Conservation (phyloP, 2,888 invertebrate genomes). For the Cactoblastis cactorum region DNA sequence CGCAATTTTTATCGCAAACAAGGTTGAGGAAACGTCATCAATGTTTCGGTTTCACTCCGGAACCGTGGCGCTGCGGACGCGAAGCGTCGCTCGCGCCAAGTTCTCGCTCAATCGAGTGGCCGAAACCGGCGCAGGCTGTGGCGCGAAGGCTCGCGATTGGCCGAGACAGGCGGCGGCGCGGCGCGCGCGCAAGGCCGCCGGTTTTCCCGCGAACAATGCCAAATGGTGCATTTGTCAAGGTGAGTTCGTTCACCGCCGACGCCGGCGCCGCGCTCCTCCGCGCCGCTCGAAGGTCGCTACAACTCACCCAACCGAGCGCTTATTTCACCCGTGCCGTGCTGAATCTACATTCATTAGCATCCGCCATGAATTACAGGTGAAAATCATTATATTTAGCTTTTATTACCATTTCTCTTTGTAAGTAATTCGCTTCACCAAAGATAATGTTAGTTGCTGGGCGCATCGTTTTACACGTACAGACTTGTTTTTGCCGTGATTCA, state of each 20-base stretch:
- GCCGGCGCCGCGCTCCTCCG: constrained; percentile 52
- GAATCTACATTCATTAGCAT: constrained; percentile 63
- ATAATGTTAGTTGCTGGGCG: constrained; percentile 1
- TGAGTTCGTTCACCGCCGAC: constrained; percentile 79
- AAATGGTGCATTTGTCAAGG: constrained; percentile 80
- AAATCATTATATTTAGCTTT: constrained; percentile 42
- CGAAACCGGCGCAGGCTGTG: constrained; percentile 74
- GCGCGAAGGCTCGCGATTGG: constrained; percentile 74
- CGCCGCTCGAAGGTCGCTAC: constrained; percentile 68
- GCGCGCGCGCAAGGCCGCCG: constrained; percentile 76
- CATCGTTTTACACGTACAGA: constrained; percentile 8
- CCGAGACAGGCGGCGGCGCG: constrained; percentile 45
- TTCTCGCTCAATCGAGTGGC: constrained; percentile 28
- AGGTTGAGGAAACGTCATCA: constrained; percentile 52
- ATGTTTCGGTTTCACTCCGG: constrained; percentile 35
- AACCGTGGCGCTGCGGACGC: constrained; percentile 40
- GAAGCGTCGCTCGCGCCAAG: constrained; percentile 32
- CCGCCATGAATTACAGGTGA: constrained; percentile 64
- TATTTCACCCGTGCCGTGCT: constrained; percentile 40
- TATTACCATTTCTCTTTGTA: constrained; percentile 24
- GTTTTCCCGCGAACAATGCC: constrained; percentile 80
- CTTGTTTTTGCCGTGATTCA: constrained; percentile 18
- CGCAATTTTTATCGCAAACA: constrained; percentile 43
- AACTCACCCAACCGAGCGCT: constrained; percentile 53
- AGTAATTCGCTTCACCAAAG: constrained; percentile 17